These are phyloP conservation scores for Liparis tanakae DNA, from an alignment of 2,797 vertebrate genomes.

Conservation along the genomic window DNA sequence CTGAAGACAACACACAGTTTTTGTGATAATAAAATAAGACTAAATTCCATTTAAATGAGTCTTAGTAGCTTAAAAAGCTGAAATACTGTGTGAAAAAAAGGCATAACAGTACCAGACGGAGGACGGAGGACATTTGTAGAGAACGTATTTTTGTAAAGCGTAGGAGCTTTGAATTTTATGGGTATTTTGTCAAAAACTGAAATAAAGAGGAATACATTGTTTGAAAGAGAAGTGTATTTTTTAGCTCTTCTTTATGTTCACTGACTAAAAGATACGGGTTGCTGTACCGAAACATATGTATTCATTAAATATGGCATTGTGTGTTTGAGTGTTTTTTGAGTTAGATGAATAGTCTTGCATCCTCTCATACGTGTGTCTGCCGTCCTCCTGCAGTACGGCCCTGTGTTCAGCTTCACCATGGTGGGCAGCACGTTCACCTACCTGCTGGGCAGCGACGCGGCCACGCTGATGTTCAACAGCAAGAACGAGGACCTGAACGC, in stretches of 20 bases:
- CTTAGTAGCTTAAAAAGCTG: background rate
- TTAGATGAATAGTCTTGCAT: background rate
- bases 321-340: background rate
- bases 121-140: conserved; percentile 98
- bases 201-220: conserved; percentile 96
- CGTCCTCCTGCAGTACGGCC: conserved; percentile 87
- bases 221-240: conserved; percentile 73
- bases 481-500: conserved; percentile 98
- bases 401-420: conserved; percentile 99
- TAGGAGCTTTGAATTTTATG: conserved; percentile 98
- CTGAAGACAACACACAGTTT: too few species aligned
- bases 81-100: background rate
- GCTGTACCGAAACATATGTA: background rate
- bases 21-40: background rate
- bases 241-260: background rate
- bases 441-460: conserved; percentile 93
- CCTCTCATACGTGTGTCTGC: background rate
- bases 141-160: conserved; percentile 99
- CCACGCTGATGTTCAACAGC: conserved; percentile 95
- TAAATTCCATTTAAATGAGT: background rate
- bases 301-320: background rate
- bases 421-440: conserved; percentile 97
- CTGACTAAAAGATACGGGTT: background rate
- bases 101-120: too few species aligned
- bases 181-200: conserved; percentile 99